A percentile compares a stretch with the other conserved stretches of the same genome.
These are phyloP conservation scores for Pygoscelis antarcticus DNA, from an alignment of 2,113 vertebrate species.

Conservation along the genomic window DNA sequence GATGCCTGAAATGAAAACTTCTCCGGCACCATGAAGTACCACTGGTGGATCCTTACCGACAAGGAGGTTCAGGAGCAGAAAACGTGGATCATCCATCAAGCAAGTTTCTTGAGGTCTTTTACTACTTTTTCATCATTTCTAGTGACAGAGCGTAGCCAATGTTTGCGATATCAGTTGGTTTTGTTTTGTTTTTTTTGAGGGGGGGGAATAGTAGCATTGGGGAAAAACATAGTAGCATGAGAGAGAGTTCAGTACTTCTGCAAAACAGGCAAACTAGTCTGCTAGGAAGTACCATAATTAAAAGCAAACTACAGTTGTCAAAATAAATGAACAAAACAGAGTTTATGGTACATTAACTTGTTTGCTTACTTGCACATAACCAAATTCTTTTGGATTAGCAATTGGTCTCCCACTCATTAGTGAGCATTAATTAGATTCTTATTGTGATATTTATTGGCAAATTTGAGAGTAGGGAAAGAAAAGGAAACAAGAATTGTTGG, in stretches of 20 bases:
- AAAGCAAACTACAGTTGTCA: constrained; percentile 42
- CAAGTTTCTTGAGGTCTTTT: neutral
- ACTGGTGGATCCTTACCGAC: neutral
- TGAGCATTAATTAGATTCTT: constrained; percentile 41
- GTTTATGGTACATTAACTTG: constrained; percentile 43
- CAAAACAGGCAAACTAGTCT: neutral
- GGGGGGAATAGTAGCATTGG: neutral
- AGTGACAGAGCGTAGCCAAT: neutral
- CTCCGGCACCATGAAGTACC: neutral
- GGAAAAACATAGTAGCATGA: neutral
- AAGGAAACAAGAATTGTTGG: neutral
- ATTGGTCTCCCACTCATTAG: constrained; percentile 42
- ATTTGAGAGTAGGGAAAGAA: neutral
- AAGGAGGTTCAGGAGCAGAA: neutral
- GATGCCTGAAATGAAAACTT: neutral
- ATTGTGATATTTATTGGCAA: neutral
- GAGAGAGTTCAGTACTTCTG: neutral
- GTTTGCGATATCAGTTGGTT: neutral
- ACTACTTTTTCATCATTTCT: neutral
- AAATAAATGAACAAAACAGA: constrained; percentile 43
- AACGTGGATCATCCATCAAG: neutral
- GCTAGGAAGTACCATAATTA: constrained; percentile 32
- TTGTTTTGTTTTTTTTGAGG: neutral
- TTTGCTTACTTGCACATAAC: constrained; percentile 45
- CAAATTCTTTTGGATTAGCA: constrained; percentile 28